Base-by-base conservation (phyloP, 1,140 invertebrate genomes). In the Sitodiplosis mosellana region DNA sequence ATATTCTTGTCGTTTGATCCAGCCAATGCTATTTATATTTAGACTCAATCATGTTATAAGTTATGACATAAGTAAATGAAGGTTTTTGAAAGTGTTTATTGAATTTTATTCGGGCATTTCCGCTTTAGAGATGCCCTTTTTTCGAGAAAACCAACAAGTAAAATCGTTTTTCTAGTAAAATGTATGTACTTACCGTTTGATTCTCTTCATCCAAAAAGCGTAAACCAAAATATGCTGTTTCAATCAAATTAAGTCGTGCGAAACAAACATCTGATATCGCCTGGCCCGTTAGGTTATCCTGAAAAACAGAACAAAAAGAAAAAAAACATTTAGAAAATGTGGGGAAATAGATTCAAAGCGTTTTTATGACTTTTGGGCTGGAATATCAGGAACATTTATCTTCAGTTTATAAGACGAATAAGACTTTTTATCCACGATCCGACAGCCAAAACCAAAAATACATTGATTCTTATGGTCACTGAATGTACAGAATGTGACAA, bases 191-290 rank as follows among this genome's bases (percentile, higher is more conserved):
- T 75, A 89, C 86, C 67, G 87, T 87, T 72, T 90, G 87, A 60
- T 84, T 87, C 51, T 83, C 78, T 53, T 80, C 74, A 61, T 92
- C 87, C 33, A 92, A 69, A 60, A 85, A 94, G 40, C 88, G 78
- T 6, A 94, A 73, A 37, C 89, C 89, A 65, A 94, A 94, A 64
- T 92, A 93, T 48, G 86, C 83, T 19, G 87, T 93, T 68, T 94
- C 89, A 53, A 92, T 67, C 37, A 94, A 74, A 69, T 91, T 90
- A 49, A 94, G 72, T 63, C 91, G 85, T 53, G 81, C 77, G 65
- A 87, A 90, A 33, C 91, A 86, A 51, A 83, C 78, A 62, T 92
- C 87, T 58, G 92, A 61, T 43, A 94, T 62, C 51, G 84, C 81
- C 65, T 92, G 87, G 14, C 87, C 89, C 5, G 76, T 73, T 59